These are phyloP conservation scores for Moxostoma hubbsi DNA, from an alignment of 2,797 vertebrate genomes.

Conservation along the genomic window DNA sequence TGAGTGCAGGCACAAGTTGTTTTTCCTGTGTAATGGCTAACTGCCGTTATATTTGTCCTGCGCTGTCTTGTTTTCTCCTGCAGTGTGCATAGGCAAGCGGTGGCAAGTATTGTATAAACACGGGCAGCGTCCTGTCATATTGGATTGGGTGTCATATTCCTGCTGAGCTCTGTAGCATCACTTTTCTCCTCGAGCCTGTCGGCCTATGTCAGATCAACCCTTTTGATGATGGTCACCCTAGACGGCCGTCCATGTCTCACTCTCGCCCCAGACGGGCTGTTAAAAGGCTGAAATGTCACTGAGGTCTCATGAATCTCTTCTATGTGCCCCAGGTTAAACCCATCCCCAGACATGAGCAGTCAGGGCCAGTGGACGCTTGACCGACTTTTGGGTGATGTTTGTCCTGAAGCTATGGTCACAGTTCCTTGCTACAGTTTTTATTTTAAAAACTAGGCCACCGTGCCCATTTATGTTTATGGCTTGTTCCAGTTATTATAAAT, in stretches of 20 bases:
- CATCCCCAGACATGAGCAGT: slow-evolving; percentile 31
- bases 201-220: slow-evolving; percentile 63
- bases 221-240: slow-evolving; percentile 27
- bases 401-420: slow-evolving; percentile 15
- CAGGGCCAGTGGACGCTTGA: slow-evolving; percentile 50
- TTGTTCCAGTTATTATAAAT: neutral
- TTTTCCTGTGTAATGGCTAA: slow-evolving; percentile 10
- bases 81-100: slow-evolving; percentile 44
- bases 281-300: slow-evolving; percentile 18
- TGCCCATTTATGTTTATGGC: neutral
- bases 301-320: neutral
- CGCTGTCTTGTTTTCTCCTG: slow-evolving; percentile 31
- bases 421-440: slow-evolving; percentile 34
- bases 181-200: slow-evolving; percentile 70
- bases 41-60: slow-evolving; percentile 32
- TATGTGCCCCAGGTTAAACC: slow-evolving; percentile 15
- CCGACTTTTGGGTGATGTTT: slow-evolving; percentile 52
- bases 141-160: slow-evolving; percentile 47
- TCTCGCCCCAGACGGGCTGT: slow-evolving; percentile 32
- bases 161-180: slow-evolving; percentile 45
- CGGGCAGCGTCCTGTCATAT: slow-evolving; percentile 40
- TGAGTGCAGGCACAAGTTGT: neutral
- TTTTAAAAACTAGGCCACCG: neutral
- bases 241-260: slow-evolving; percentile 5
- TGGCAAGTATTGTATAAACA: slow-evolving; percentile 50